Percentiles rank a stretch among this genome's conserved stretches.
These are phyloP conservation scores for Drosophila sturtevanti DNA, from an alignment of 1,140 invertebrate species.

Conservation along the genomic window DNA sequence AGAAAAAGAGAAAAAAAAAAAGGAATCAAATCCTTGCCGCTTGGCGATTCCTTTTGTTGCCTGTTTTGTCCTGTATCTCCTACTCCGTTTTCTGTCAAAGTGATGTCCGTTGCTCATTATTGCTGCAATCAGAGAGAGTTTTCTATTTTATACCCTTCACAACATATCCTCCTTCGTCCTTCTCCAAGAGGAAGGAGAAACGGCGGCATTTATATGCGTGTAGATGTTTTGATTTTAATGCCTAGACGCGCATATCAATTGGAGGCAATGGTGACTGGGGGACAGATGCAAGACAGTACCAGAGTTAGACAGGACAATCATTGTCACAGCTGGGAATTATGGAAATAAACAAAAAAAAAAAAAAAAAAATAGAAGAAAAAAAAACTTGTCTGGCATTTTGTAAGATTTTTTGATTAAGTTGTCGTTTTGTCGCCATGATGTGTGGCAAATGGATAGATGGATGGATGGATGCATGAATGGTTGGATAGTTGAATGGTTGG, in stretches of 20 bases:
- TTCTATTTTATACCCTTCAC: no score
- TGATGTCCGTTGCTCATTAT: conserved; percentile 67
- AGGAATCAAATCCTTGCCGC: conserved; percentile 3
- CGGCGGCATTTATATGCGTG: conserved; percentile 58
- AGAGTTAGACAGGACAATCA: background rate
- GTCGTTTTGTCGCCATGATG: conserved; percentile 58
- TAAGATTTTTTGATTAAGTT: conserved; percentile 73
- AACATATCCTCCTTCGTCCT: no score
- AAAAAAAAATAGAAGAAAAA: no score
- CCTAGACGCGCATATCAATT: conserved; percentile 76
- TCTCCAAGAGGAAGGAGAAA: no score
- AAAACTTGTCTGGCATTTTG: conserved; percentile 59
- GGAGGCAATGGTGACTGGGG: conserved; percentile 7
- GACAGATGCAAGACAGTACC: background rate
- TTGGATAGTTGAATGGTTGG: background rate
- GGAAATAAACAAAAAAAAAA: no score
- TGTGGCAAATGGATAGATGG: conserved; percentile 34
- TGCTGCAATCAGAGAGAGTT: conserved; percentile 64
- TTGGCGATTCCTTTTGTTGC: conserved; percentile 2
- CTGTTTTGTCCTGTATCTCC: conserved; percentile 31
- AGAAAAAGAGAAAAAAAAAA: no score
- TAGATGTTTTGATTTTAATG: conserved; percentile 64
- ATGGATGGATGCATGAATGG: background rate
- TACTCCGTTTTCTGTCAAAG: conserved; percentile 1
- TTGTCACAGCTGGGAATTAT: conserved; percentile 44